Evolutionary conservation across 2,888 invertebrate genomes (phyloP).

Genomic region (Itoplectis maculator): DNA sequence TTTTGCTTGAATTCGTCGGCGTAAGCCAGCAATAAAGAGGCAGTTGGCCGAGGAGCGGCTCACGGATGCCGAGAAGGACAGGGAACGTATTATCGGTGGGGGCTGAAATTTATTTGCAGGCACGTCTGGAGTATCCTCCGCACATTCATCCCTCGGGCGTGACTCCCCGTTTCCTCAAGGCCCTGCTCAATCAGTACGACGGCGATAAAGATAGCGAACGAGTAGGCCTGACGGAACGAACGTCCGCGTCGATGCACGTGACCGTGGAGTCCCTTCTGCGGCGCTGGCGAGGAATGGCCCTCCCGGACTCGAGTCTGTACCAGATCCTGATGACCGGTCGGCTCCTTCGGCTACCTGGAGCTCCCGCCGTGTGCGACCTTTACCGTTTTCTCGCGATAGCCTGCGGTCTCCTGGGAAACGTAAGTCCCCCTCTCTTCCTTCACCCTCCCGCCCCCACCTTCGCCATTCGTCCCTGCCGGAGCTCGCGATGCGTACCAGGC

Average conservation of each 20-base stretch:
- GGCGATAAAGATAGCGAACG: conserved; percentile 43
- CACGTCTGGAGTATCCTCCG: conserved; percentile 89
- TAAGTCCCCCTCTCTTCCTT: conserved; percentile 67
- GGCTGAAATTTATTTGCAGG: conserved; percentile 70
- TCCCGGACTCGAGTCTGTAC: conserved; percentile 77
- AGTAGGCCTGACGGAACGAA: conserved; percentile 31
- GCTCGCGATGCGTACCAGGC: conserved; percentile 7
- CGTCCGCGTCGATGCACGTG: conserved; percentile 62
- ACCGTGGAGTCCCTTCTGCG: conserved; percentile 72
- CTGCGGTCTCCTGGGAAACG: conserved; percentile 80
- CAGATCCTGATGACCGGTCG: conserved; percentile 77
- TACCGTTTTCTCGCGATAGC: conserved; percentile 79
- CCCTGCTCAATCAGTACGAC: conserved; percentile 90
- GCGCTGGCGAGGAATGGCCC: conserved; percentile 78
- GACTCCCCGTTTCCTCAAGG: conserved; percentile 92
- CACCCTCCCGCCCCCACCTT: too few species aligned
- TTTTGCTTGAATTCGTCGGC: too few species aligned
- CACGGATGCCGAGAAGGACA: too few species aligned
- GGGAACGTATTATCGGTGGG: neutral
- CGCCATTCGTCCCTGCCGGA: neutral
- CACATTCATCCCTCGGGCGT: conserved; percentile 90
- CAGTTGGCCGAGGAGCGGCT: too few species aligned
- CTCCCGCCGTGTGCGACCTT: conserved; percentile 72
- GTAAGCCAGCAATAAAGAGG: too few species aligned
- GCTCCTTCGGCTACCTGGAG: conserved; percentile 66